These are phyloP conservation scores for Plectropomus leopardus DNA, from an alignment of 2,113 vertebrate species.

Conservation along the genomic window DNA sequence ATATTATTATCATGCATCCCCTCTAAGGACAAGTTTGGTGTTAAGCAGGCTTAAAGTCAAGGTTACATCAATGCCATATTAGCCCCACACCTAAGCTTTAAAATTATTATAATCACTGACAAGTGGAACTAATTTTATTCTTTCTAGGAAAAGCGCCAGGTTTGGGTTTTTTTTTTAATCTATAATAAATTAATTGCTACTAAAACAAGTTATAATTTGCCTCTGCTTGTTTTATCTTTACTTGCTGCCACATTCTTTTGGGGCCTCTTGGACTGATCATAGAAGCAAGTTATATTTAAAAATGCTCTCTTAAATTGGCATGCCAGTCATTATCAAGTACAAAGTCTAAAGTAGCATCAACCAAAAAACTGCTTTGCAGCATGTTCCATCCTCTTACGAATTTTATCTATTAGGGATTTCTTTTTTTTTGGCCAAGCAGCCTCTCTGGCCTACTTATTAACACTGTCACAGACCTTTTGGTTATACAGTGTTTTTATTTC, in stretches of 20 bases:
- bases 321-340: constrained; percentile 36
- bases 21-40: not conserved
- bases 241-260: constrained; percentile 13
- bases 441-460: constrained; percentile 57
- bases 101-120: constrained; percentile 6
- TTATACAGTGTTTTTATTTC: constrained; percentile 23
- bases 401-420: constrained; percentile 48
- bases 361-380: constrained; percentile 39
- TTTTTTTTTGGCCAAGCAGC: constrained; percentile 26
- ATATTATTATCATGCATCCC: too few species aligned
- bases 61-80: not conserved
- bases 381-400: constrained; percentile 54
- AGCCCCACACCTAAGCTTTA: not conserved
- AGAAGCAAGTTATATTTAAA: constrained; percentile 30
- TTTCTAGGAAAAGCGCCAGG: not conserved
- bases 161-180: not conserved
- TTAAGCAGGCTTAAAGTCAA: constrained; percentile 20
- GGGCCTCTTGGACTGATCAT: constrained; percentile 8
- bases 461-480: constrained; percentile 40
- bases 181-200: not conserved
- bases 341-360: constrained; percentile 36
- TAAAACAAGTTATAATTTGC: not conserved
- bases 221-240: constrained; percentile 2
- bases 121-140: not conserved
- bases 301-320: constrained; percentile 36